These are phyloP conservation scores for Drosophila gaucha DNA, from an alignment of 2,888 invertebrate genomes.

Conservation along the genomic window DNA sequence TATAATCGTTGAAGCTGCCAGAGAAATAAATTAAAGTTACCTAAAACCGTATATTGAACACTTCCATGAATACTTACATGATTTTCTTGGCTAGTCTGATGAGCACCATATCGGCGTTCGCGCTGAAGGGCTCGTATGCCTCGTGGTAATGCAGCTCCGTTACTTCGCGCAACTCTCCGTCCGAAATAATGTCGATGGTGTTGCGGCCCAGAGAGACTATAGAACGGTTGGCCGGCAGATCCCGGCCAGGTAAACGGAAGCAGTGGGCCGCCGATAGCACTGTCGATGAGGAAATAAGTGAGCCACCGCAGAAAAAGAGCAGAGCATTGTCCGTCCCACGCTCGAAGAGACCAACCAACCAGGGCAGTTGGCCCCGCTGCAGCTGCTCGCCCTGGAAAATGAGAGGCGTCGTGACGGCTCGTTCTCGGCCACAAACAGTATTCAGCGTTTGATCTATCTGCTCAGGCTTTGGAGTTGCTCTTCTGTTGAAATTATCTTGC, in stretches of 20 bases:
- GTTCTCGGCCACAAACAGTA: conserved; percentile 63
- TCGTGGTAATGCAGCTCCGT: conserved; percentile 82
- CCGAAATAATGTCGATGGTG: conserved; percentile 71
- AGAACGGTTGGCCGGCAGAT: conserved; percentile 56
- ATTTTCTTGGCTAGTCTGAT: conserved; percentile 82
- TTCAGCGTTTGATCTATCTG: conserved; percentile 5
- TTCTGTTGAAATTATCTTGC: neutral
- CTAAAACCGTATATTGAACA: neutral
- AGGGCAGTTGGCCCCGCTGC: conserved; percentile 87
- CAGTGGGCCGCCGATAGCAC: conserved; percentile 85
- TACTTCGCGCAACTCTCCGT: conserved; percentile 60
- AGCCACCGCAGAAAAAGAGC: conserved; percentile 81
- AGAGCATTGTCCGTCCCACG: conserved; percentile 79
- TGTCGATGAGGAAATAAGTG: conserved; percentile 71
- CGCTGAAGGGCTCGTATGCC: conserved; percentile 79
- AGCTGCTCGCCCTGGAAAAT: conserved; percentile 63
- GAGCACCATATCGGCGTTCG: conserved; percentile 86
- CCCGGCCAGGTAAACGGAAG: conserved; percentile 60
- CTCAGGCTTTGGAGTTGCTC: neutral
- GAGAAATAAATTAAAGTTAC: neutral
- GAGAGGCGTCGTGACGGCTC: conserved; percentile 56
- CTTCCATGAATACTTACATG: conserved; percentile 54
- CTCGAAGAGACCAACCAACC: conserved; percentile 88
- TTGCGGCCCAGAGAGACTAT: conserved; percentile 84
- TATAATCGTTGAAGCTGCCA: conserved; percentile 61